Conservation (phyloP, 1,140 invertebrate genomes). For the Drosophila santomea region DNA sequence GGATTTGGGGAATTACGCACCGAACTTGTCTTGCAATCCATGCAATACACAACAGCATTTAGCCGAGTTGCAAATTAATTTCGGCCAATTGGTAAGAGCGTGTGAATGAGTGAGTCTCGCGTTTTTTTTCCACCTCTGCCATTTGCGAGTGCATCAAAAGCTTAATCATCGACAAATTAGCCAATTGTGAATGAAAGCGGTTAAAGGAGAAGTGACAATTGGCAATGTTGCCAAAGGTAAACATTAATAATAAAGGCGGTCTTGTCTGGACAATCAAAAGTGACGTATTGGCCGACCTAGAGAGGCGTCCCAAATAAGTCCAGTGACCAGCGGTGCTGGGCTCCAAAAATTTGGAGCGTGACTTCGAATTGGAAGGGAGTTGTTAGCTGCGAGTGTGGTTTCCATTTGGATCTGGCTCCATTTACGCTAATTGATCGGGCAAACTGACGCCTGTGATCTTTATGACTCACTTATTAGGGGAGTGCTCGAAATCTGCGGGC, state of each 20-base stretch:
- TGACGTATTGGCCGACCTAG: conserved; percentile 46
- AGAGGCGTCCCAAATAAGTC: conserved; percentile 17
- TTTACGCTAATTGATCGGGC: conserved; percentile 35
- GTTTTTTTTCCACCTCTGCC: conserved; percentile 12
- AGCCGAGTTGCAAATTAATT: conserved; percentile 56
- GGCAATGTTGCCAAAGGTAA: conserved; percentile 35
- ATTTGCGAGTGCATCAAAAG: conserved; percentile 31
- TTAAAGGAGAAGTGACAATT: conserved; percentile 25
- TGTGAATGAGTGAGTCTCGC: conserved; percentile 69
- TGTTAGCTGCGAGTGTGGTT: conserved; percentile 13
- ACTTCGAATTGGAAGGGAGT: conserved; percentile 31
- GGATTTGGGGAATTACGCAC: conserved; percentile 20
- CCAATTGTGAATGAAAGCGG: conserved; percentile 39
- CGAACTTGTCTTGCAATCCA: neutral
- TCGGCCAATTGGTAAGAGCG: conserved; percentile 54
- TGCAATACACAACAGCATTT: conserved; percentile 47
- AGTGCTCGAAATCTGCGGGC: conserved; percentile 5
- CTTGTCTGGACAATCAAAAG: conserved; percentile 7
- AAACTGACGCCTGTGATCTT: conserved; percentile 36
- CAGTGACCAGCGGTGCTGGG: conserved; percentile 29
- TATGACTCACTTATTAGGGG: conserved; percentile 22
- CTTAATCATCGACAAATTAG: conserved; percentile 55
- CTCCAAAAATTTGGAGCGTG: conserved; percentile 47
- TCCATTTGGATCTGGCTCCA: conserved; percentile 18
- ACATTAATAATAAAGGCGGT: conserved; percentile 20